These are phyloP conservation scores for Stenodera caucasica DNA, from an alignment of 2,888 invertebrate genomes.

Conservation along the genomic window DNA sequence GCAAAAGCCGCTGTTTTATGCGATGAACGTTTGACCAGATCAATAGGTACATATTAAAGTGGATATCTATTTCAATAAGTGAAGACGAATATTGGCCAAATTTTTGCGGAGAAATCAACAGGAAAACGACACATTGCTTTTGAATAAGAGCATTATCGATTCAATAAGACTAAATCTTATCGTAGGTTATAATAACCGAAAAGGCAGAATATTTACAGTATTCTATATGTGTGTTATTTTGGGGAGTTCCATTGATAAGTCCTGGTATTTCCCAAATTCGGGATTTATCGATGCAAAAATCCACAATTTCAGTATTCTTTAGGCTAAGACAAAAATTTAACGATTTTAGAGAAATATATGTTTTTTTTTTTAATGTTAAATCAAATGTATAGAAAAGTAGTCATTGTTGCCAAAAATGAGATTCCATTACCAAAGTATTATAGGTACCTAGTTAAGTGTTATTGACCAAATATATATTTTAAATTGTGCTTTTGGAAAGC, in stretches of 20 bases:
- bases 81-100: slow-evolving; percentile 1
- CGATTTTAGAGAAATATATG: slow-evolving; percentile 15
- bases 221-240: slow-evolving; percentile 27
- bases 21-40: slow-evolving; percentile 84
- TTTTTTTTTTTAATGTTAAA: slow-evolving; percentile 25
- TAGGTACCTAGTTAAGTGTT: slow-evolving; percentile 39
- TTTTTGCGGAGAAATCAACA: not conserved
- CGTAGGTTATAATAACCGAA: slow-evolving; percentile 54
- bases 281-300: not conserved
- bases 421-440: slow-evolving; percentile 42
- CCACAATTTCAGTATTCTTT: slow-evolving; percentile 18
- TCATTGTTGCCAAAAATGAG: slow-evolving; percentile 40
- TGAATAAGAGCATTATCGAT: slow-evolving; percentile 34
- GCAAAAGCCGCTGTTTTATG: slow-evolving; percentile 71
- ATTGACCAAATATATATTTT: slow-evolving; percentile 36
- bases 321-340: slow-evolving; percentile 1
- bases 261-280: not conserved
- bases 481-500: slow-evolving; percentile 25
- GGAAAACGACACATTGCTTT: slow-evolving; percentile 28
- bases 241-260: not conserved
- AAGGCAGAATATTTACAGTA: slow-evolving; percentile 49
- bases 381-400: slow-evolving; percentile 33
- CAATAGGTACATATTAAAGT: slow-evolving; percentile 58
- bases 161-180: slow-evolving; percentile 29
- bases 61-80: slow-evolving; percentile 32